A percentile compares a stretch with the other conserved stretches of the same genome.
phyloP scores from a whole-genome alignment of 1,140 invertebrate species.

The Drosophila sechellia region DNA sequence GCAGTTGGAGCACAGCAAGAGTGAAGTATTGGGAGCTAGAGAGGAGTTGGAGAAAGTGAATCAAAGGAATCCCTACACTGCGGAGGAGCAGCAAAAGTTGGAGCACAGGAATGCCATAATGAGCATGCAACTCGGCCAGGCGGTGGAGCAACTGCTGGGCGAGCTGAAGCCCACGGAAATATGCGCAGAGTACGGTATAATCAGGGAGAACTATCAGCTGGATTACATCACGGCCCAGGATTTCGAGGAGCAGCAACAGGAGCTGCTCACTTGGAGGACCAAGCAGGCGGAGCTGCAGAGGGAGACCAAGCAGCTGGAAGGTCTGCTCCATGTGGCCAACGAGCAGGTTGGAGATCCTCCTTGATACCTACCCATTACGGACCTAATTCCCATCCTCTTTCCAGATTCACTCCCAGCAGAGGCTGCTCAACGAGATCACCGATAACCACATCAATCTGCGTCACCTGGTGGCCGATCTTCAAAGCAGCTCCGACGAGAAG shows the following conservation, averaged over 20 bases:
- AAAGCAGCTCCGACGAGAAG: constrained; percentile 76
- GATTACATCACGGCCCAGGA: constrained; percentile 68
- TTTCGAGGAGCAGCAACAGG: constrained; percentile 59
- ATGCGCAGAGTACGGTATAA: constrained; percentile 72
- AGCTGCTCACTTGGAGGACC: constrained; percentile 46
- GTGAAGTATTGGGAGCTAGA: constrained; percentile 20
- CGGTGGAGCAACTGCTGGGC: constrained; percentile 57
- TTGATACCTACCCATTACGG: background rate
- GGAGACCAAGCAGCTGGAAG: constrained; percentile 84
- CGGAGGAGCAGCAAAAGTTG: constrained; percentile 66
- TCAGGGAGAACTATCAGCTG: constrained; percentile 71
- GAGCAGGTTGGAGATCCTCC: constrained; percentile 53
- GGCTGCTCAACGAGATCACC: constrained; percentile 75
- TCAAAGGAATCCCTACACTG: constrained; percentile 32
- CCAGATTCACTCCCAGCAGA: constrained; percentile 78
- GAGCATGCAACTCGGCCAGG: constrained; percentile 64
- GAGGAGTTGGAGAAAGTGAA: constrained; percentile 25
- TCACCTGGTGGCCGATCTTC: constrained; percentile 81
- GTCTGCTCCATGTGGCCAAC: constrained; percentile 81
- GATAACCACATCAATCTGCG: constrained; percentile 82
- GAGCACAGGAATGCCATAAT: constrained; percentile 58
- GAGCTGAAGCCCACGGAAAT: constrained; percentile 58
- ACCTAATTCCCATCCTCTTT: background rate
- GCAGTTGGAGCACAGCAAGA: constrained; percentile 26
- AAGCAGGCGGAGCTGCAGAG: constrained; percentile 63